A percentile compares a stretch with the other conserved stretches of the same genome.
Conservation (phyloP, 2,797 vertebrate species). For the Bovichtus diacanthus region DNA sequence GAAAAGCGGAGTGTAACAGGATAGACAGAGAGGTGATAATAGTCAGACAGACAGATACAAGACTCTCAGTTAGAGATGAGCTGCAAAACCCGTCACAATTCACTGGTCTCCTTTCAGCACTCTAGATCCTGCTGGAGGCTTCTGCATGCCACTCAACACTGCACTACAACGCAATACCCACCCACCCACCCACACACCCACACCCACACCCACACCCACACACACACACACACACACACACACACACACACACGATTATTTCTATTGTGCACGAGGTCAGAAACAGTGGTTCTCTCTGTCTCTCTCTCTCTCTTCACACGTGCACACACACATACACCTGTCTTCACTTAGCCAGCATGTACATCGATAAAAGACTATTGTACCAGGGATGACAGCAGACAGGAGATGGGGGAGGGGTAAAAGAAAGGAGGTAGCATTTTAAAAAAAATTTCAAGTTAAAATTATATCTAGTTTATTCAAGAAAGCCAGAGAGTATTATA, state of each 20-base stretch:
- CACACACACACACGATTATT: background rate
- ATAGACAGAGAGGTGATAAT: conserved; percentile 59
- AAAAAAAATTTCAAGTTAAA: background rate
- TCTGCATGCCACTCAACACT: conserved; percentile 43
- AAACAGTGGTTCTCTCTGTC: conserved; percentile 24
- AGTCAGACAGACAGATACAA: conserved; percentile 57
- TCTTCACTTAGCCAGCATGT: conserved; percentile 56
- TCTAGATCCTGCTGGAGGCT: conserved; percentile 61
- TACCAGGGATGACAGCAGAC: conserved; percentile 2
- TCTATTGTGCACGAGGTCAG: conserved; percentile 16
- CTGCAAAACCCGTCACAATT: conserved; percentile 68
- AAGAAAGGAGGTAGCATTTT: background rate
- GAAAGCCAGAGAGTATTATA: conserved; percentile 1
- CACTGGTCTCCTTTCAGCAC: conserved; percentile 73
- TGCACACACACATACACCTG: conserved; percentile 44
- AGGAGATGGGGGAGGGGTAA: background rate
- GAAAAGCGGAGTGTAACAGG: conserved; percentile 52
- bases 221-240: background rate
- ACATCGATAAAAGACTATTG: conserved; percentile 39
- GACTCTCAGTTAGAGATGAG: conserved; percentile 64
- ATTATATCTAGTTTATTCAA: background rate
- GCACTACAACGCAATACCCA: conserved; percentile 2
- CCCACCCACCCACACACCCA: conserved; percentile 13
- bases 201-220: no score
- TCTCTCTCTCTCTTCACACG: conserved; percentile 1